These are phyloP conservation scores for Calypte anna DNA, from an alignment of 2,113 vertebrate genomes.

Conservation along the genomic window DNA sequence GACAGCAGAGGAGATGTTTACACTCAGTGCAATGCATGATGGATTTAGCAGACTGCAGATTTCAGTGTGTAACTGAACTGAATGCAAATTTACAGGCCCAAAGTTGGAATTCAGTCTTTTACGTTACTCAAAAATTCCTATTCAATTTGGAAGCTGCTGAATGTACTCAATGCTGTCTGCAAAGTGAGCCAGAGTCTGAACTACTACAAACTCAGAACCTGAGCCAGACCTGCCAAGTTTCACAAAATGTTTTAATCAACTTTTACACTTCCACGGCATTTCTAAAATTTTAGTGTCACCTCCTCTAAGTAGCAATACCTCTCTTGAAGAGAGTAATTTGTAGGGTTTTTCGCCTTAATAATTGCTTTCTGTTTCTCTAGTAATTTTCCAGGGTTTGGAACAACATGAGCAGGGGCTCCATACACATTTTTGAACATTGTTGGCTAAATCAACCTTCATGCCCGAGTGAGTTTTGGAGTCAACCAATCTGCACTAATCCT, in stretches of 20 bases:
- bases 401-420: background rate
- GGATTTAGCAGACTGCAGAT: background rate
- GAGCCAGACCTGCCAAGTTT: background rate
- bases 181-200: background rate
- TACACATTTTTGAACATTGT: background rate
- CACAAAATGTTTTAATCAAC: background rate
- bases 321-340: background rate
- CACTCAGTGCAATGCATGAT: background rate
- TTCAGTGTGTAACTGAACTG: background rate
- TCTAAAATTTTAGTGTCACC: background rate
- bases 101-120: background rate
- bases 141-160: background rate
- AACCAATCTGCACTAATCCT: background rate
- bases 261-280: background rate
- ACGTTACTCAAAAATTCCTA: background rate
- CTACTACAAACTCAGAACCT: background rate
- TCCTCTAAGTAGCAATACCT: background rate
- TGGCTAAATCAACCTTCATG: background rate
- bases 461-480: background rate
- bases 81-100: background rate
- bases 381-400: background rate
- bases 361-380: background rate
- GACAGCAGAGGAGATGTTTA: background rate
- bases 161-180: background rate
- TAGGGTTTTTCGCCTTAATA: background rate